Conservation (phyloP, 1,140 invertebrate genomes). For the Venustaconcha ellipsiformis region DNA sequence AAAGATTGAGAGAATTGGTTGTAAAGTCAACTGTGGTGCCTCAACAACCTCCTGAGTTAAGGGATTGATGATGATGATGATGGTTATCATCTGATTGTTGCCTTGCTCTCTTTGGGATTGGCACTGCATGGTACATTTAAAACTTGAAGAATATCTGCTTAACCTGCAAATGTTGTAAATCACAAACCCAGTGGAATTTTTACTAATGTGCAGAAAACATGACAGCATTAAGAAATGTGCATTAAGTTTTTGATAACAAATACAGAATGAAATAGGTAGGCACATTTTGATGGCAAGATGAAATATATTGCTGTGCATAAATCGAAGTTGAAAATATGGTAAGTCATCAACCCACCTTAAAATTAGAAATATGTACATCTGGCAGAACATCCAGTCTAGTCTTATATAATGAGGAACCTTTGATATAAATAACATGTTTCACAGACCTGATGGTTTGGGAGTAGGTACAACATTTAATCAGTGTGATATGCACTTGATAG, state of each 20-base stretch:
- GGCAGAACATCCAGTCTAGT: slow-evolving; percentile 23
- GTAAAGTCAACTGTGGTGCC: too few relatives aligned
- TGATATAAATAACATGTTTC: slow-evolving; percentile 29
- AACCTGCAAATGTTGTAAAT: slow-evolving; percentile 18
- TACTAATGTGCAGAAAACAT: slow-evolving; percentile 18
- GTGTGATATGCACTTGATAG: slow-evolving; percentile 31
- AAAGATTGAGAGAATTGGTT: too few relatives aligned
- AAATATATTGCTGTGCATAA: slow-evolving; percentile 33
- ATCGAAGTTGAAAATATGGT: slow-evolving; percentile 23
- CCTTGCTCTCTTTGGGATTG: neutral
- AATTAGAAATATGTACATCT: slow-evolving; percentile 17
- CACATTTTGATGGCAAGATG: neutral
- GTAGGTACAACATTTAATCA: slow-evolving; percentile 36
- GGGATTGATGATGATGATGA: too few relatives aligned
- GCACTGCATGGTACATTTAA: neutral
- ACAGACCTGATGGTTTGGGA: slow-evolving; percentile 2
- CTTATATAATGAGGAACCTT: slow-evolving; percentile 32
- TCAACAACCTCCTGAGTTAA: too few relatives aligned
- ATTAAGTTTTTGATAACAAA: slow-evolving; percentile 25
- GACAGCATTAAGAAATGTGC: slow-evolving; percentile 12
- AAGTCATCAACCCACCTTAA: slow-evolving; percentile 12
- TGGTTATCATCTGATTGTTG: too few relatives aligned
- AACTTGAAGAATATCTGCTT: too few relatives aligned
- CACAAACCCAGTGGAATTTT: neutral
- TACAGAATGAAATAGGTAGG: slow-evolving; percentile 4